phyloP scores from a whole-genome alignment of 1,140 invertebrate genomes.

The Scaptomyza montana region DNA sequence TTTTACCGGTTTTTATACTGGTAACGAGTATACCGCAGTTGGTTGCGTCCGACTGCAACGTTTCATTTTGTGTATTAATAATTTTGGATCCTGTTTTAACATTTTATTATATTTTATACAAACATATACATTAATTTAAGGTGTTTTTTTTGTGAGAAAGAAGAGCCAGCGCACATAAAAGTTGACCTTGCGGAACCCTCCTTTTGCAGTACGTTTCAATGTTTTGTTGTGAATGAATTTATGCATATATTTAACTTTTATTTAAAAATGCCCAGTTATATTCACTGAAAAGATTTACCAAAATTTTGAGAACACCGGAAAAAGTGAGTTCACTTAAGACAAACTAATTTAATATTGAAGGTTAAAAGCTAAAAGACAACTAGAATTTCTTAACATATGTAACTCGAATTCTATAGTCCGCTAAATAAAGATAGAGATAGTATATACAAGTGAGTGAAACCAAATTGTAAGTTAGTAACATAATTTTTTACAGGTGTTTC shows the following conservation, averaged over 20 bases:
- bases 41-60: no score
- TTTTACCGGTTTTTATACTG: no score
- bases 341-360: not conserved
- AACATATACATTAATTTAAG: not conserved
- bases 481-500: constrained; percentile 21
- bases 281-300: constrained; percentile 8
- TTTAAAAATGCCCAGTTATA: constrained; percentile 17
- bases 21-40: no score
- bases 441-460: constrained; percentile 46
- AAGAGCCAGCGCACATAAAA: constrained; percentile 24
- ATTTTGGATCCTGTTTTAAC: constrained; percentile 16
- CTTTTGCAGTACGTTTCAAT: not conserved
- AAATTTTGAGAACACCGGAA: constrained; percentile 14
- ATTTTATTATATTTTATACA: not conserved
- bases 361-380: not conserved
- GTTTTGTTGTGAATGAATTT: not conserved
- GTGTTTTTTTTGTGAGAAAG: constrained; percentile 1
- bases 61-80: constrained; percentile 16
- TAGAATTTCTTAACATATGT: not conserved
- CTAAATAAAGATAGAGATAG: constrained; percentile 26
- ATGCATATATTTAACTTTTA: constrained; percentile 50
- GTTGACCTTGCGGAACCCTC: no score
- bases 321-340: constrained; percentile 1
- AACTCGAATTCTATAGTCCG: constrained; percentile 6
- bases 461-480: constrained; percentile 13